Base-by-base conservation (phyloP, 2,888 invertebrate species). In the Scelioninae gen. 2 region DNA sequence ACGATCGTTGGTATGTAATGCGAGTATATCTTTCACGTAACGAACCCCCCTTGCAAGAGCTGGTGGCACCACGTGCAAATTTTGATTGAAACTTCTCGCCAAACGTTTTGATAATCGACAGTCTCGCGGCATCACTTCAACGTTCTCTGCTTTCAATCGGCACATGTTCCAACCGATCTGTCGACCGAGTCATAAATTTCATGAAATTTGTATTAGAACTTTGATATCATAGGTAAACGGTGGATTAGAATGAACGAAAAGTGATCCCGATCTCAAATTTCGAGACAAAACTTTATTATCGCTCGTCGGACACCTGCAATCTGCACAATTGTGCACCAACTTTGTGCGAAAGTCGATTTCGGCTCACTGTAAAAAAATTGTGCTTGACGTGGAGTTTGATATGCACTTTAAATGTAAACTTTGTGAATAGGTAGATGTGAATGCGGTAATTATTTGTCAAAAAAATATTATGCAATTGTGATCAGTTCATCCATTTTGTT, bases 401-500 rank as follows among this genome's bases (percentile, higher is more conserved):
- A 15, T 19, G 22, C 35, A 35, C 37, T 18, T 22, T 52, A 0
- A 37, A 13, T 37, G 52, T n/a, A 19, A 35, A 13, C 18, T 25
- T 39, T 13, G 4, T 11, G 39, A 53, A 28, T n/a, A 25, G 55
- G 41, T 6, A 15, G 15, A 50, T 31, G 25, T 41, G 52, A 63
- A 57, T 55, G 55, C 37, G 28, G 31, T 39, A 16, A 37, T 45
- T 35, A n/a, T 16, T 18, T 45, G 33, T 65, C 16, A 10, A 19
- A 18, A 15, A 45, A 6, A 9, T 28, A 28, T 3, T 41, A 4
- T 3, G 4, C 25, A 39, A 41, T 11, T 48, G 7, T 6, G 25
- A 2, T 6, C 4, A 9, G 71, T 71, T 83, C 81, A 83, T 82
- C 82, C 82, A 39, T 83, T 83, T 74, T 84, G 83, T 33, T 84